Evolutionary conservation across 2,113 vertebrate species (phyloP).

Genomic region (Prochilodus magdalenae): DNA sequence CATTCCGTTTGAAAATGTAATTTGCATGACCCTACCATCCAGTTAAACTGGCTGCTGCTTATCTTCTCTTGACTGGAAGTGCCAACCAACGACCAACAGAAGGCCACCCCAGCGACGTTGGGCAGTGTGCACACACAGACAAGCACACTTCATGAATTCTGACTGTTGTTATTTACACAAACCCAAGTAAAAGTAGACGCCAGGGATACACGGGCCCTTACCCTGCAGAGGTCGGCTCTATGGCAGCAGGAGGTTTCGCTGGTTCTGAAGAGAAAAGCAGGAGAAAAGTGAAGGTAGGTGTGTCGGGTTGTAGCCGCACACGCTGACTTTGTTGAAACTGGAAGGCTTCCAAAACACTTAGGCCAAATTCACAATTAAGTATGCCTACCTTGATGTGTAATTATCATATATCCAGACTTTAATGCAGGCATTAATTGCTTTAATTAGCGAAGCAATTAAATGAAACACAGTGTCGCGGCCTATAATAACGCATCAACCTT

Average conservation of each 20-base stretch:
- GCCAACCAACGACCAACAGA: too few species aligned
- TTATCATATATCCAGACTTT: conserved; percentile 74
- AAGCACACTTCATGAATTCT: background rate
- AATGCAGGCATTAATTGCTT: conserved; percentile 79
- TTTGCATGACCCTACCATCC: too few species aligned
- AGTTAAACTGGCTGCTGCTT: too few species aligned
- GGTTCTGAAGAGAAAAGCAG: background rate
- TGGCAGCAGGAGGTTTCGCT: background rate
- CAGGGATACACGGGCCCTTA: too few species aligned
- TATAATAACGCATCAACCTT: conserved; percentile 68
- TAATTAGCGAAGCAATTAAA: conserved; percentile 81
- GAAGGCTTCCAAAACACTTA: conserved; percentile 53
- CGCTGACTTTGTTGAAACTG: conserved; percentile 75
- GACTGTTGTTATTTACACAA: background rate
- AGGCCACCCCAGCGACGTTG: too few species aligned
- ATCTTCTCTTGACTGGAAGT: too few species aligned
- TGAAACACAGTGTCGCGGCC: conserved; percentile 78
- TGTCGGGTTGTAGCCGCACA: background rate
- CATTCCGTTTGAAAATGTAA: too few species aligned
- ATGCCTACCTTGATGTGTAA: conserved; percentile 76
- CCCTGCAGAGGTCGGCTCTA: too few species aligned
- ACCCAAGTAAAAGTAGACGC: background rate
- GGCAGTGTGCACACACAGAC: too few species aligned
- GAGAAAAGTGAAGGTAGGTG: background rate
- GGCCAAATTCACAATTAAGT: conserved; percentile 64